Percentiles rank a stretch among this genome's conserved stretches.
These are phyloP conservation scores for Cetoscarus ocellatus DNA, from an alignment of 2,797 vertebrate genomes.

Conservation along the genomic window DNA sequence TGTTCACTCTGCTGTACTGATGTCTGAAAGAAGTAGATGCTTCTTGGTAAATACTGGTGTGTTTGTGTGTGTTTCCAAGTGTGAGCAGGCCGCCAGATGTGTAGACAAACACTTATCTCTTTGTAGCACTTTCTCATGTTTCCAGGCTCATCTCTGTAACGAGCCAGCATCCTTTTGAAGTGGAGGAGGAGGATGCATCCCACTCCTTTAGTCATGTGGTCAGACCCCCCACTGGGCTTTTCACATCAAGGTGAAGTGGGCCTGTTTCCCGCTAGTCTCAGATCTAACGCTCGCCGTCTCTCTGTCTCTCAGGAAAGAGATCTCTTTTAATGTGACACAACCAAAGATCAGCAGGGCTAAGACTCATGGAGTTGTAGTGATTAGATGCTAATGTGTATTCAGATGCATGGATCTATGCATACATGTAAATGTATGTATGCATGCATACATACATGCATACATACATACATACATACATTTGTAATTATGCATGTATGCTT, in stretches of 20 bases:
- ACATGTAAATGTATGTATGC: not conserved
- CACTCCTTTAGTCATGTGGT: slow-evolving; percentile 55
- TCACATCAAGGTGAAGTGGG: slow-evolving; percentile 55
- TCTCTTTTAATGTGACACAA: slow-evolving; percentile 12
- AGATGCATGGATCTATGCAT: not conserved
- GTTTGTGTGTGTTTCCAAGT: not conserved
- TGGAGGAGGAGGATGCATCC: slow-evolving; percentile 39
- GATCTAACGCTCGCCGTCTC: slow-evolving; percentile 21
- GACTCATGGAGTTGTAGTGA: not conserved
- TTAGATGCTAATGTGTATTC: not conserved
- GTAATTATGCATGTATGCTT: not conserved
- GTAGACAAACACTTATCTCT: slow-evolving; percentile 53
- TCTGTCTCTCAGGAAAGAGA: slow-evolving; percentile 20
- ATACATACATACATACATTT: not conserved
- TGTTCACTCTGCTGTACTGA: not conserved
- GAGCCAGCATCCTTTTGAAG: slow-evolving; percentile 55
- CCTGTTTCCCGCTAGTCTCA: slow-evolving; percentile 46
- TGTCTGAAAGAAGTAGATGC: not conserved
- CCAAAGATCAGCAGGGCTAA: slow-evolving; percentile 27
- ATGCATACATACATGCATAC: not conserved
- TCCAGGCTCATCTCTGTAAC: slow-evolving; percentile 44
- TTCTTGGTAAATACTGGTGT: not conserved
- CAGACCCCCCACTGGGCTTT: slow-evolving; percentile 58
- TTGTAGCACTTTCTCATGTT: slow-evolving; percentile 48
- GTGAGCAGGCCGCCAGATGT: slow-evolving; percentile 9